phyloP scores from a whole-genome alignment of 2,797 vertebrate species.

The Fundulus diaphanus region DNA sequence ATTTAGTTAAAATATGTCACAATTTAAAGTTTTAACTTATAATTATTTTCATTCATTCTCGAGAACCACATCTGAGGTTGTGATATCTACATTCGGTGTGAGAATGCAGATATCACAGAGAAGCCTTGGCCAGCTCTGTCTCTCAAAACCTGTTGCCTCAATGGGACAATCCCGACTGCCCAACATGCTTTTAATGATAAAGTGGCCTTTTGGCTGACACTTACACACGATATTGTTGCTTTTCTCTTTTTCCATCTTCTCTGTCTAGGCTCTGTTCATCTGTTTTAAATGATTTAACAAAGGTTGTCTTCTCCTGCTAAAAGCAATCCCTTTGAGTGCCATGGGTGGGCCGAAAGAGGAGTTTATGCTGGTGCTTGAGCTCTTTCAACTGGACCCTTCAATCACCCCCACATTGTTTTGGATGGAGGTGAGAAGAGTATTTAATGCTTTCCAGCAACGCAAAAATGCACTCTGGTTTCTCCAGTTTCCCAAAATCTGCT shows the following conservation, averaged over 20 bases:
- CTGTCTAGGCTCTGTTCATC: slow-evolving; percentile 57
- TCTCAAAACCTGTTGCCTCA: slow-evolving; percentile 38
- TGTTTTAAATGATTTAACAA: slow-evolving; percentile 68
- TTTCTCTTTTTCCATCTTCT: slow-evolving; percentile 35
- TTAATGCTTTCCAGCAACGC: slow-evolving; percentile 37
- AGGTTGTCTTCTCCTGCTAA: slow-evolving; percentile 71
- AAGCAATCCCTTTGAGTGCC: slow-evolving; percentile 63
- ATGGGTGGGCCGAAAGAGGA: slow-evolving; percentile 64
- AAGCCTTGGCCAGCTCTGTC: not conserved
- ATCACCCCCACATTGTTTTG: slow-evolving; percentile 27
- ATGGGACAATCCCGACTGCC: slow-evolving; percentile 49
- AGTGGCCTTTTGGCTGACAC: slow-evolving; percentile 63
- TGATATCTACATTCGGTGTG: not conserved
- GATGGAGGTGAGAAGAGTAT: slow-evolving; percentile 37
- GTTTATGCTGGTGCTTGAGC: slow-evolving; percentile 57
- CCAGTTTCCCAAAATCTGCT: slow-evolving; percentile 4
- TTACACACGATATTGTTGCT: slow-evolving; percentile 58
- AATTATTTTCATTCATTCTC: no score
- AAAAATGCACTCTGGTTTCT: slow-evolving; percentile 26
- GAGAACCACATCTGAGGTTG: no score
- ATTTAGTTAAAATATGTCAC: no score
- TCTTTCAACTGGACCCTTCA: slow-evolving; percentile 57
- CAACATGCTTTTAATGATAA: slow-evolving; percentile 63
- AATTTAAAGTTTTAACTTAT: no score
- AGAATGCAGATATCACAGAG: not conserved